Conservation (phyloP, 2,113 vertebrate species). For the Diadophis punctatus region DNA sequence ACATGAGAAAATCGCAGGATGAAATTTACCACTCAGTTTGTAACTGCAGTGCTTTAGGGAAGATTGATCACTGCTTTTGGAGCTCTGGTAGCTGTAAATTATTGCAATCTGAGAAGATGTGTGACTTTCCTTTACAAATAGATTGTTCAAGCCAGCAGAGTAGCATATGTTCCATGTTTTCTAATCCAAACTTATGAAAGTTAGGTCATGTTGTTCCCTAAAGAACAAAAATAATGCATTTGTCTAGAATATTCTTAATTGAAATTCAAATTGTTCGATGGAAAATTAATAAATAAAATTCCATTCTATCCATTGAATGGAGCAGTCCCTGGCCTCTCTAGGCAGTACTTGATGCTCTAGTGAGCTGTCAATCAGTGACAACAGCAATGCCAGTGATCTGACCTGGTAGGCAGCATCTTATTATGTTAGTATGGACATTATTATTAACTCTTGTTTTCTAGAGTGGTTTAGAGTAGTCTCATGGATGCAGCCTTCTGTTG, state of each 20-base stretch:
- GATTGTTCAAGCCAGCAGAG: background rate
- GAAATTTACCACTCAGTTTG: constrained; percentile 19
- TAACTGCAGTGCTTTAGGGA: background rate
- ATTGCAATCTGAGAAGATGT: constrained; percentile 36
- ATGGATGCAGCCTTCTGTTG: background rate
- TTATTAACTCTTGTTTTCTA: background rate
- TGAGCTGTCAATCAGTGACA: background rate
- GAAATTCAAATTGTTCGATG: background rate
- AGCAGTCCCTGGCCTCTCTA: background rate
- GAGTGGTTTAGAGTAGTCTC: background rate
- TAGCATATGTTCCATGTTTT: constrained; percentile 14
- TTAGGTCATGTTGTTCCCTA: background rate
- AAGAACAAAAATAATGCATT: background rate
- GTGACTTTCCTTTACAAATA: background rate
- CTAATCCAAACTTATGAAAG: constrained; percentile 26
- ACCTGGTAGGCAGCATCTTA: background rate
- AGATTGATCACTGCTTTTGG: constrained; percentile 6
- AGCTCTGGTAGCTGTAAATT: constrained; percentile 20
- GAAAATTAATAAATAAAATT: background rate
- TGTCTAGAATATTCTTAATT: background rate
- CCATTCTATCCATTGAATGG: background rate
- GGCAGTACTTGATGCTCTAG: background rate
- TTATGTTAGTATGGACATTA: background rate
- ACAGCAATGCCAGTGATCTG: background rate
- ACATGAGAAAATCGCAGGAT: constrained; percentile 23